These are phyloP conservation scores for Lasius fuliginosus DNA, from an alignment of 2,888 invertebrate species.

Conservation along the genomic window DNA sequence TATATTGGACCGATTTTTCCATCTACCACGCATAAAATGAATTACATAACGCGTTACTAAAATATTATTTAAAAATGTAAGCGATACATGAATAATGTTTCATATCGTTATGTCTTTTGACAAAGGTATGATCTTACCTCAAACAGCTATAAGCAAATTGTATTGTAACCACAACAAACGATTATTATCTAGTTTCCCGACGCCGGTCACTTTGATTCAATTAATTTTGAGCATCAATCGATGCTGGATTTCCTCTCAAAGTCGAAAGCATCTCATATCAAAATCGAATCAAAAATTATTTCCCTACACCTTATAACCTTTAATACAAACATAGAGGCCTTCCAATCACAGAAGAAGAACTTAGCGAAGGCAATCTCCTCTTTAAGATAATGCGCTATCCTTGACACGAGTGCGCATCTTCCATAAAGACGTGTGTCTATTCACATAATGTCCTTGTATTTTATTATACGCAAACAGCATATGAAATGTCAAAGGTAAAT, in stretches of 20 bases:
- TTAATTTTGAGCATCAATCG: conserved; percentile 36
- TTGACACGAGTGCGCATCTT: background rate
- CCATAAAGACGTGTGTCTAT: background rate
- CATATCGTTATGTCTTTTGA: background rate
- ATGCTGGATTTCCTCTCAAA: conserved; percentile 11
- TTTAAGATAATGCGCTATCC: conserved; percentile 1
- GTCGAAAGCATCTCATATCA: background rate
- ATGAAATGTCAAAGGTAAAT: conserved; percentile 30
- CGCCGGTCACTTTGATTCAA: conserved; percentile 33
- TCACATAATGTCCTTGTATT: background rate
- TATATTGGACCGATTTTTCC: background rate
- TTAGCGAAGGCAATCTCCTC: conserved; percentile 1
- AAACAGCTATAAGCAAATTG: conserved; percentile 1
- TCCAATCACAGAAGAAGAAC: background rate
- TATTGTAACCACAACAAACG: background rate
- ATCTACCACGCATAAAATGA: background rate
- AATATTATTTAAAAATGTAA: background rate
- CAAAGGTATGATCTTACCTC: background rate
- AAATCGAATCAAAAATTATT: background rate
- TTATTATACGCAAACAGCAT: conserved; percentile 16
- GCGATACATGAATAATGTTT: background rate
- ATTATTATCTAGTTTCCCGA: conserved; percentile 29
- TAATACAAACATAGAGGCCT: background rate
- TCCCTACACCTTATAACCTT: background rate
- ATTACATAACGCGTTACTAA: background rate